Evolutionary conservation across 2,888 invertebrate species (phyloP), one percentile per base, ranked within the genome.

Genomic region (Sipha maydis): DNA sequence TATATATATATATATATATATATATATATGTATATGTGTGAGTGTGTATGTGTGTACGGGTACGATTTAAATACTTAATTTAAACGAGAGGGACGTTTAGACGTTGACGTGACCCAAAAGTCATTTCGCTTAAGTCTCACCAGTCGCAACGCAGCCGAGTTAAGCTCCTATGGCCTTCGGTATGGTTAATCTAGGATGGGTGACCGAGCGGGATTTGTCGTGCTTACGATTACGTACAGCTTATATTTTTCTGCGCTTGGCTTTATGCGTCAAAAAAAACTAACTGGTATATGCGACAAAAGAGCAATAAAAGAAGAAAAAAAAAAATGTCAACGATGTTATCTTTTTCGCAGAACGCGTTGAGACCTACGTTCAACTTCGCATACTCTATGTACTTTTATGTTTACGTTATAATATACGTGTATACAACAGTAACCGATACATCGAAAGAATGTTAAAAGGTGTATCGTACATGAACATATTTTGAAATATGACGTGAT

Each of bases 401-500:
- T 21, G 61, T 11, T 2, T n/a, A 28, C n/a, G 11, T 11, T 28
- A 69, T 69, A 69, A n/a, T 67, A 67, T 38, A 21, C 38, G 38
- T 38, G 41, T 28, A 11, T 61, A 69, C 41, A 25, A 61, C 67
- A 67, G 56, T 54, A 41, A 77, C 85, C 85, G 85, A 69, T 85
- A 77, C 85, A 69, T 77, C 77, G 48, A 31, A 34, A 77, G 85
- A 85, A 85, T 77, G 67, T 77, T 77, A 85, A 85, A 85, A 85
- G 31, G 67, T 31, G 14, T 75, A 85, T 41, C 76, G 25, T 67
- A 5, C 8, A 8, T 1, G 48, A 48, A 77, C 84, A 48, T 77
- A 48, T 67, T 77, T 85, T 77, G 77, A 67, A 85, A 85, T 85
- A 77, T 77, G 67, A 69, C 85, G 85, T 85, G 85, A 85, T 67